phyloP scores from a whole-genome alignment of 2,113 vertebrate genomes.

The Dascyllus trimaculatus region DNA sequence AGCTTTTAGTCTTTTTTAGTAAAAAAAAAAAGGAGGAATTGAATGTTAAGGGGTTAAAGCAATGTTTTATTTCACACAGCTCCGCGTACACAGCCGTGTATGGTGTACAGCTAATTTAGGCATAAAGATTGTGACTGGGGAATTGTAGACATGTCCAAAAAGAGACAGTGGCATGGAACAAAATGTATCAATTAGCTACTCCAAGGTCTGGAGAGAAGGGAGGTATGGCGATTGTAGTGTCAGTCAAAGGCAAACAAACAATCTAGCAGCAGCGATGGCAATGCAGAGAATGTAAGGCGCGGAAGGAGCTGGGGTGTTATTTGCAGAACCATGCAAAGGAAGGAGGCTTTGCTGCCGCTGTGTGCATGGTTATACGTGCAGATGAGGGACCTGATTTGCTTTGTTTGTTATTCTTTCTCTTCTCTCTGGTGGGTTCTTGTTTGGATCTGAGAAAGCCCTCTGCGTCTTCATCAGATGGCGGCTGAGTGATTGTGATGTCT shows the following conservation, averaged over 20 bases:
- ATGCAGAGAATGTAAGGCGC: conserved; percentile 18
- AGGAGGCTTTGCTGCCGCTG: conserved; percentile 37
- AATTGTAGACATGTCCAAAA: conserved; percentile 4
- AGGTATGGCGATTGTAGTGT: conserved; percentile 6
- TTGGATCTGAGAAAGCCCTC: conserved; percentile 61
- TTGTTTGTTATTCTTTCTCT: conserved; percentile 63
- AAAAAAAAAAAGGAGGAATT: too few relatives aligned
- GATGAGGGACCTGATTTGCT: conserved; percentile 67
- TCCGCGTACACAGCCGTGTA: too few relatives aligned
- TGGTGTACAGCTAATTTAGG: not conserved
- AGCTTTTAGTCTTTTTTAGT: too few relatives aligned
- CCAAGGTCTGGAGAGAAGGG: conserved; percentile 26
- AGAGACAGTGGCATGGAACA: conserved; percentile 1
- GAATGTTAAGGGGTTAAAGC: too few relatives aligned
- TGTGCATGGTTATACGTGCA: conserved; percentile 36
- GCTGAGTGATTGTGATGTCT: conserved; percentile 54
- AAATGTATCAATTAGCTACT: conserved; percentile 58
- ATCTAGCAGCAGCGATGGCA: conserved; percentile 18
- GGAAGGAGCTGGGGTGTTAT: conserved; percentile 49
- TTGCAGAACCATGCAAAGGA: conserved; percentile 41
- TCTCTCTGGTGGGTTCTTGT: conserved; percentile 65
- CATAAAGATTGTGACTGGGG: conserved; percentile 10
- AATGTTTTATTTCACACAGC: too few relatives aligned
- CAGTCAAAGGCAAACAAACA: conserved; percentile 47
- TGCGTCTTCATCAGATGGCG: conserved; percentile 62